Evolutionary conservation across 2,113 vertebrate species (phyloP).

Genomic region (Lophura nycthemera): DNA sequence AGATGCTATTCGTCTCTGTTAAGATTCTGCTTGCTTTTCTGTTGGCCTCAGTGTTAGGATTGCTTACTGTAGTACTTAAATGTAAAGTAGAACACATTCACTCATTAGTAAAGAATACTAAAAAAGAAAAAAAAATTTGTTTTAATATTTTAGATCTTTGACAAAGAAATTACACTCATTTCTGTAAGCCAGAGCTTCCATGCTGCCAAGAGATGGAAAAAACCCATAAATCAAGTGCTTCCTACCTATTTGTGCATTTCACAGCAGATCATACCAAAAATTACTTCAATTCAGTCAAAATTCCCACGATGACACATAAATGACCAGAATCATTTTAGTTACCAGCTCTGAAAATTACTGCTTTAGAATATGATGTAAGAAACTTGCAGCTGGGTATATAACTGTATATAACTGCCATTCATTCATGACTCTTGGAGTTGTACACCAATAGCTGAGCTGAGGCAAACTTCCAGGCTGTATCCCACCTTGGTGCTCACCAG

Average conservation of each 20-base stretch:
- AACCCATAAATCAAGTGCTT: background rate
- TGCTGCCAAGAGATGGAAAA: background rate
- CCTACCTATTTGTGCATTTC: background rate
- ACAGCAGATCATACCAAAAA: background rate
- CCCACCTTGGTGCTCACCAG: background rate
- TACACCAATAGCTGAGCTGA: fast-evolving
- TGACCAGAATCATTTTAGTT: background rate
- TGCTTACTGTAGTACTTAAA: background rate
- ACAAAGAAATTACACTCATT: background rate
- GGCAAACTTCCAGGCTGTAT: background rate
- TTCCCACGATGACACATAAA: background rate
- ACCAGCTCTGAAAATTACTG: background rate
- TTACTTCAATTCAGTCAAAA: background rate
- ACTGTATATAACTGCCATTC: background rate
- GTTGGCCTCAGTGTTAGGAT: background rate
- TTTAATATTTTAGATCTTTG: background rate
- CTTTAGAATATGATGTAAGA: background rate
- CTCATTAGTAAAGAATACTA: background rate
- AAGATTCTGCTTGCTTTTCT: background rate
- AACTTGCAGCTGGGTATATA: background rate
- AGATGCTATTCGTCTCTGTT: background rate
- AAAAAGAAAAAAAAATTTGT: background rate
- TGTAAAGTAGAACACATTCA: background rate
- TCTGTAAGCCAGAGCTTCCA: background rate
- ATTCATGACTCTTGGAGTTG: background rate